These are phyloP conservation scores for Orchesella cincta DNA, from an alignment of 1,140 invertebrate species.

Conservation along the genomic window DNA sequence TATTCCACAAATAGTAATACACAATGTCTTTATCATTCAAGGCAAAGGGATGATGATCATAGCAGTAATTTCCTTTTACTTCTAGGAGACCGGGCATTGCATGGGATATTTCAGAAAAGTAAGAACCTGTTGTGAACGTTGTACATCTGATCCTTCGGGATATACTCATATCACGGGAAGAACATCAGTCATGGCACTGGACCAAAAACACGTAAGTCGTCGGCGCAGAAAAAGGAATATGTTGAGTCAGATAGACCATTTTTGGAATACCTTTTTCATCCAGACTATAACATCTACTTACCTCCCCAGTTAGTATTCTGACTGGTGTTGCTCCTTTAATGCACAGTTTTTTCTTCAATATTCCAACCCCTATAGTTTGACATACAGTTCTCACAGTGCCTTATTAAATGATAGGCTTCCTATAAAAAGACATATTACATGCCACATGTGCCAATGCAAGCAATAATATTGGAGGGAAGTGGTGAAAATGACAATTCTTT, in stretches of 20 bases:
- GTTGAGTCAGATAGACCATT: background rate
- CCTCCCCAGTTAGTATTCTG: too few species aligned
- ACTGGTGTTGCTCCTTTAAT: background rate
- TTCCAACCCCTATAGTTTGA: background rate
- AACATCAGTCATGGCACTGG: slow-evolving; percentile 21
- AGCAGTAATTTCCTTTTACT: slow-evolving; percentile 16
- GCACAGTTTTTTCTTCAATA: too few species aligned
- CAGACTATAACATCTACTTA: too few species aligned
- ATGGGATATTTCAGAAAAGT: background rate
- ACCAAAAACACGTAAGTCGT: too few species aligned
- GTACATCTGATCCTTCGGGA: background rate
- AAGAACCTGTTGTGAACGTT: background rate
- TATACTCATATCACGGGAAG: slow-evolving; percentile 10
- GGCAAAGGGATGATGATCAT: background rate
- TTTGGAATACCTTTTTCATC: background rate
- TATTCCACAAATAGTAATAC: too few species aligned
- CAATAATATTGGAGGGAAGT: background rate
- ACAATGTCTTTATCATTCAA: too few species aligned
- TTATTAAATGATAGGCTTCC: background rate
- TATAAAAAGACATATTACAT: background rate
- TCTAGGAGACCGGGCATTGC: background rate
- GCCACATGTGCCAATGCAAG: background rate
- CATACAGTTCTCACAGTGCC: background rate
- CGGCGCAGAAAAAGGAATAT: background rate
- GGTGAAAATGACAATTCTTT: slow-evolving; percentile 20